Evolutionary conservation across 2,797 vertebrate genomes (phyloP).

Genomic region (Notolabrus celidotus): DNA sequence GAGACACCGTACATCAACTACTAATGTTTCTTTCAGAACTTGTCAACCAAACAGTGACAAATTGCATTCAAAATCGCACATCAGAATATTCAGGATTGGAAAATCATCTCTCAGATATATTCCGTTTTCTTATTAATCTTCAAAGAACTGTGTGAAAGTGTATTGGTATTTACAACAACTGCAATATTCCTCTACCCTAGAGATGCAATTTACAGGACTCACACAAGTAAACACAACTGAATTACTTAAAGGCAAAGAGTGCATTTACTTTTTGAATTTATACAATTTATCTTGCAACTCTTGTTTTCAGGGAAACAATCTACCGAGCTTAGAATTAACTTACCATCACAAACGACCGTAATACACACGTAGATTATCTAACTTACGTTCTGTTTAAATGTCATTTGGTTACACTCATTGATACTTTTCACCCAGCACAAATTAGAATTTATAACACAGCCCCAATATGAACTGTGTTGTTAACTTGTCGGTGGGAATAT

Average conservation of each 20-base stretch:
- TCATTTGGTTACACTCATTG: not conserved
- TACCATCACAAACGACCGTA: not conserved
- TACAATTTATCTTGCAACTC: not conserved
- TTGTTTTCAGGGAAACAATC: not conserved
- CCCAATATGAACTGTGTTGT: not conserved
- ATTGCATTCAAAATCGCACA: not conserved
- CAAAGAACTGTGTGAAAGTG: not conserved
- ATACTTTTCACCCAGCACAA: not conserved
- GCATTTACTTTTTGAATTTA: not conserved
- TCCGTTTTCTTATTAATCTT: not conserved
- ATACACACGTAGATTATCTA: not conserved
- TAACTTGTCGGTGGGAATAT: not conserved
- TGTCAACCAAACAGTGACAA: conserved; percentile 6
- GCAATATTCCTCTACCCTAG: not conserved
- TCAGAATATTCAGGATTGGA: not conserved
- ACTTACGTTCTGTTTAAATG: not conserved
- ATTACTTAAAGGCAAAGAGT: not conserved
- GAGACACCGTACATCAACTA: not conserved
- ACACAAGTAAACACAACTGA: not conserved
- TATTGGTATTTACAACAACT: not conserved
- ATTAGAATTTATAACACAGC: not conserved
- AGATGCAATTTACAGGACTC: not conserved
- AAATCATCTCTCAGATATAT: not conserved
- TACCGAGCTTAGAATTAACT: too few species aligned
- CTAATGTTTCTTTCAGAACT: not conserved